Conservation (phyloP, 2,113 vertebrate genomes). For the Rhipidura dahli region DNA sequence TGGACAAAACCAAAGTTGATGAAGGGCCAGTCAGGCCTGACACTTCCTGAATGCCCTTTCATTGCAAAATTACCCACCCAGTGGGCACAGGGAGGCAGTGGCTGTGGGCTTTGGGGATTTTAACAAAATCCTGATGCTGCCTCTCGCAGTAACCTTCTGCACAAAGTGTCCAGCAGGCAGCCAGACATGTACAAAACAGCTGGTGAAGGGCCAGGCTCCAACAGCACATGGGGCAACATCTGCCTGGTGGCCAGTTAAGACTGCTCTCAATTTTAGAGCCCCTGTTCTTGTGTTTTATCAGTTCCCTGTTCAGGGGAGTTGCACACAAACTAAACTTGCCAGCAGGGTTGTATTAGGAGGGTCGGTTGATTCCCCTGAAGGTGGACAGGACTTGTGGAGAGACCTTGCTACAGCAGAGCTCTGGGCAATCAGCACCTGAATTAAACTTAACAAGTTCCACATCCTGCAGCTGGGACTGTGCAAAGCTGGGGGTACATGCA, state of each 20-base stretch:
- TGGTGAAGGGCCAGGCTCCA: neutral
- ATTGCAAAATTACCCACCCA: neutral
- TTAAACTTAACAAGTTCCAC: neutral
- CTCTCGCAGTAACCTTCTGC: neutral
- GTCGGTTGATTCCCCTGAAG: neutral
- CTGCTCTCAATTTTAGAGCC: neutral
- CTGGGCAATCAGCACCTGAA: neutral
- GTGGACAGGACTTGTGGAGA: neutral
- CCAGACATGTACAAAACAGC: rapidly evolving
- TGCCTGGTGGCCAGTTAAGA: neutral
- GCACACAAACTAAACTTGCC: neutral
- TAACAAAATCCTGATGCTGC: neutral
- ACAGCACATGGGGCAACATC: neutral
- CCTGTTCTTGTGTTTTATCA: neutral
- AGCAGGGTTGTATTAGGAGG: neutral
- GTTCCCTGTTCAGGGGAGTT: neutral
- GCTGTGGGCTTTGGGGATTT: neutral
- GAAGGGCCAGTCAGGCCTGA: neutral
- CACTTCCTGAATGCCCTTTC: neutral
- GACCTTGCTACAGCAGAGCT: neutral
- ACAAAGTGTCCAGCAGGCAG: neutral
- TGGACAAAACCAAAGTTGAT: neutral
- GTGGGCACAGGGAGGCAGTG: neutral
- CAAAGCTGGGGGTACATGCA: rapidly evolving
- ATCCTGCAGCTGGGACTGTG: neutral